A percentile compares a stretch with the other conserved stretches of the same genome.
Conservation (phyloP, 2,888 invertebrate genomes). For the Branchipolynoe longqiensis region DNA sequence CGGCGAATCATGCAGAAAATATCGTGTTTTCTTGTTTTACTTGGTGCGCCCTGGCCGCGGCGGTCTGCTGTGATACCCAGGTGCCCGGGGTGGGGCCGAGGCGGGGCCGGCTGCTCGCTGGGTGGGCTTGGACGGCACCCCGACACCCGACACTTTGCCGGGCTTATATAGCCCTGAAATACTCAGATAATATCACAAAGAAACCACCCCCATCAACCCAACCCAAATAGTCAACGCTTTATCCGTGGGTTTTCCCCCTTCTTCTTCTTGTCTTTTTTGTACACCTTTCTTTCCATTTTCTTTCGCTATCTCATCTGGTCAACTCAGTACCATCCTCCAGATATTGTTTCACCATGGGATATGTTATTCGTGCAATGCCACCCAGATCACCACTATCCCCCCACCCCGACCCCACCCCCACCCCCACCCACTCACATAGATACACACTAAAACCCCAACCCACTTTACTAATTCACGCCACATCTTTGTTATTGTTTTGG, state of each 20-base stretch:
- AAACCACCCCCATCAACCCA: not conserved
- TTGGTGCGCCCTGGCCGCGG: conserved; percentile 22
- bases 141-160: not conserved
- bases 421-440: not conserved
- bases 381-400: no score
- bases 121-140: conserved; percentile 3
- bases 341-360: no score
- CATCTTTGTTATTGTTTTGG: not conserved
- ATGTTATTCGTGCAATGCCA: no score
- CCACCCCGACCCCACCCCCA: not conserved
- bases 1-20: conserved; percentile 54
- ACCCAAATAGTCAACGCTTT: not conserved
- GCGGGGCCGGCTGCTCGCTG: not conserved
- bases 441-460: not conserved
- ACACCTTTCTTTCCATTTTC: no score
- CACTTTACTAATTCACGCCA: not conserved
- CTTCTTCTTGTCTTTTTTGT: no score
- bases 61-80: not conserved
- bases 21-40: conserved; percentile 54
- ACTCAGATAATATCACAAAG: conserved; percentile 27
- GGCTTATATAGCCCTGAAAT: not conserved
- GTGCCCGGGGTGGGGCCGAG: not conserved
- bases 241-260: no score
- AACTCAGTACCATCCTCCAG: not conserved
- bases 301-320: not conserved